phyloP scores from a whole-genome alignment of 1,140 invertebrate genomes.

The Drosophila rufa region DNA sequence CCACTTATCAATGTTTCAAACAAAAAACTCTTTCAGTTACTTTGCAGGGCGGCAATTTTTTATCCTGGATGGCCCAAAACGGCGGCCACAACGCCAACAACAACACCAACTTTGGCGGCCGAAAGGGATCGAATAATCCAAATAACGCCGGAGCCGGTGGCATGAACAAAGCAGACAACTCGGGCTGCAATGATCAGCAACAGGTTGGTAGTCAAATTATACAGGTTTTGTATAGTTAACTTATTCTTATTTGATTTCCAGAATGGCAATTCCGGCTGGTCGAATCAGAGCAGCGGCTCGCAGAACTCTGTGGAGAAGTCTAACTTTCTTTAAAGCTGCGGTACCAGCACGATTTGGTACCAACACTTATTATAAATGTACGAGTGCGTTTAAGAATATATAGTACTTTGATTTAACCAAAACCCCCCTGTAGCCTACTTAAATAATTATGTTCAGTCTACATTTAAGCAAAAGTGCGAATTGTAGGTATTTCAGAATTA shows the following conservation, averaged over 20 bases:
- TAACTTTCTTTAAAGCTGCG: conserved; percentile 66
- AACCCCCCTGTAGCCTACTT: conserved; percentile 59
- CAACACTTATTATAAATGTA: conserved; percentile 18
- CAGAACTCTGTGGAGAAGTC: conserved; percentile 73
- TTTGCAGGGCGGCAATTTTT: conserved; percentile 85
- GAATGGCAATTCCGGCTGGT: conserved; percentile 73
- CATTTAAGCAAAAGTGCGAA: conserved; percentile 11
- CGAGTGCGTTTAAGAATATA: conserved; percentile 31
- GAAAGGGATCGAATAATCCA: conserved; percentile 69
- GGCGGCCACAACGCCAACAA: conserved; percentile 64
- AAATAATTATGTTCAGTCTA: conserved; percentile 41
- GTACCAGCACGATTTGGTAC: conserved; percentile 30
- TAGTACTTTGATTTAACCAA: conserved; percentile 51
- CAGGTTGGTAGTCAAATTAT: conserved; percentile 33
- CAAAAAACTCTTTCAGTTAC: conserved; percentile 81
- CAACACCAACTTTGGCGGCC: conserved; percentile 58
- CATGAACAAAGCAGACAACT: conserved; percentile 66
- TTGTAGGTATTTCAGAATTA: conserved; percentile 20
- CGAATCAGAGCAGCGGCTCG: conserved; percentile 75
- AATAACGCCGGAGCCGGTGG: conserved; percentile 54
- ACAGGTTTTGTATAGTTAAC: not conserved
- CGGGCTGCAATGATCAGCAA: conserved; percentile 57
- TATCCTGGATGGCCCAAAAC: conserved; percentile 87
- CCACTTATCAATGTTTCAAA: conserved; percentile 73
- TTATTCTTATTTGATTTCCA: not conserved